phyloP scores from a whole-genome alignment of 2,113 vertebrate genomes.

The Lophius piscatorius region DNA sequence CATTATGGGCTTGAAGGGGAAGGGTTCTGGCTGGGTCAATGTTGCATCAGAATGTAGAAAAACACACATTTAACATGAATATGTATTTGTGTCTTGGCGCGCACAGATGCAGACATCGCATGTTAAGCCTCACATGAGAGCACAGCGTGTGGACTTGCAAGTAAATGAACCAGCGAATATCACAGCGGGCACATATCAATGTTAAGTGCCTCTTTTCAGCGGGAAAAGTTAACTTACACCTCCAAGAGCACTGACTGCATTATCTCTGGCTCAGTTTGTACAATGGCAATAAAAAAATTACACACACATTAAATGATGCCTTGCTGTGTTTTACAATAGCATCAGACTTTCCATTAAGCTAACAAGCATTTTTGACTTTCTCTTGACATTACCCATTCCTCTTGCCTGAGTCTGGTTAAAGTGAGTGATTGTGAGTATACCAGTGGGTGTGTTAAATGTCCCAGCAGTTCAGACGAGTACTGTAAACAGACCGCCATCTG shows the following conservation, averaged over 20 bases:
- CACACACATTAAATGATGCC: slow-evolving; percentile 13
- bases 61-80: slow-evolving; percentile 23
- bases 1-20: slow-evolving; percentile 3
- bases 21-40: not conserved
- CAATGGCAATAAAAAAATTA: not conserved
- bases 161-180: slow-evolving; percentile 60
- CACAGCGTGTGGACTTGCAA: slow-evolving; percentile 40
- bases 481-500: slow-evolving; percentile 64
- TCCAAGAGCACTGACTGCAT: slow-evolving; percentile 3
- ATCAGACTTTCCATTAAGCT: slow-evolving; percentile 49
- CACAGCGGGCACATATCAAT: slow-evolving; percentile 37
- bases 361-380: slow-evolving; percentile 64
- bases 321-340: slow-evolving; percentile 14
- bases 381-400: slow-evolving; percentile 61
- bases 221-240: slow-evolving; percentile 42
- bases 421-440: slow-evolving; percentile 42
- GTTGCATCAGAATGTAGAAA: slow-evolving; percentile 11
- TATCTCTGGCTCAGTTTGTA: slow-evolving; percentile 8
- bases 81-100: slow-evolving; percentile 7
- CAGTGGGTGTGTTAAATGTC: slow-evolving; percentile 51
- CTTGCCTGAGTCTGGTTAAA: slow-evolving; percentile 45
- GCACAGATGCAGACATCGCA: not conserved
- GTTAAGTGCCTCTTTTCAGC: slow-evolving; percentile 47
- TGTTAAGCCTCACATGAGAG: not conserved
- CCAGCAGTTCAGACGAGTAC: slow-evolving; percentile 45